phyloP scores from a whole-genome alignment of 2,888 invertebrate genomes.

The Drosophila mercatorum region DNA sequence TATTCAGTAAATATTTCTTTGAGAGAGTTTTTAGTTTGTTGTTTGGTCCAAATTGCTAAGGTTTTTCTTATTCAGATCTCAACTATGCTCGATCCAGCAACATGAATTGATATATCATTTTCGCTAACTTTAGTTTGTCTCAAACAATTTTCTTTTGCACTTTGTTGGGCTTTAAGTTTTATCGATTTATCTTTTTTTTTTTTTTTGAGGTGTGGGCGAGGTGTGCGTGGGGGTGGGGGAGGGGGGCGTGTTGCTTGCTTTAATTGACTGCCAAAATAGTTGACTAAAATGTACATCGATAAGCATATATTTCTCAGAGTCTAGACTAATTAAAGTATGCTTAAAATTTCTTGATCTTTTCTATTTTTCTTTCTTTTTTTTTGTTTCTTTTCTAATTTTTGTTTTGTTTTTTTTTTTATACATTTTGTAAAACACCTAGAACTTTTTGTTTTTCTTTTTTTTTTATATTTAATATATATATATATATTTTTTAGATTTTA shows the following conservation, averaged over 20 bases:
- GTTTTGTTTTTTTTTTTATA: conserved; percentile 30
- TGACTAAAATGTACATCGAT: conserved; percentile 62
- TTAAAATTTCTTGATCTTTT: conserved; percentile 45
- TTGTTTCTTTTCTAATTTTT: conserved; percentile 11
- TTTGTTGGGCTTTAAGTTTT: conserved; percentile 14
- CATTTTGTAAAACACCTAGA: conserved; percentile 76
- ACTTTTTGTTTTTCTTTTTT: conserved; percentile 20
- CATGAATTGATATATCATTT: background rate
- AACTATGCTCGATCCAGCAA: background rate
- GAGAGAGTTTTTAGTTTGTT: conserved; percentile 38
- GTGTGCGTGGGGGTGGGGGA: background rate
- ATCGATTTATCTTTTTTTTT: background rate
- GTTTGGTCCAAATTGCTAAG: conserved; percentile 72
- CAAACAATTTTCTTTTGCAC: conserved; percentile 26
- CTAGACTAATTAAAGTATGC: conserved; percentile 60
- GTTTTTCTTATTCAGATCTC: background rate
- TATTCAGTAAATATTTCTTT: conserved; percentile 12
- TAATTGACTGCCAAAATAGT: conserved; percentile 76
- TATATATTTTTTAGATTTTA: conserved; percentile 46
- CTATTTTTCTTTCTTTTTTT: conserved; percentile 18
- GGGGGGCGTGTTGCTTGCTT: conserved; percentile 15
- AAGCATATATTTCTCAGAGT: conserved; percentile 30
- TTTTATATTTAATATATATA: background rate
- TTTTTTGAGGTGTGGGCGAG: conserved; percentile 3
- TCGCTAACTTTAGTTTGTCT: background rate